Percentiles rank a stretch among this genome's conserved stretches.
phyloP scores from a whole-genome alignment of 1,140 invertebrate genomes.

The Formica exsecta region DNA sequence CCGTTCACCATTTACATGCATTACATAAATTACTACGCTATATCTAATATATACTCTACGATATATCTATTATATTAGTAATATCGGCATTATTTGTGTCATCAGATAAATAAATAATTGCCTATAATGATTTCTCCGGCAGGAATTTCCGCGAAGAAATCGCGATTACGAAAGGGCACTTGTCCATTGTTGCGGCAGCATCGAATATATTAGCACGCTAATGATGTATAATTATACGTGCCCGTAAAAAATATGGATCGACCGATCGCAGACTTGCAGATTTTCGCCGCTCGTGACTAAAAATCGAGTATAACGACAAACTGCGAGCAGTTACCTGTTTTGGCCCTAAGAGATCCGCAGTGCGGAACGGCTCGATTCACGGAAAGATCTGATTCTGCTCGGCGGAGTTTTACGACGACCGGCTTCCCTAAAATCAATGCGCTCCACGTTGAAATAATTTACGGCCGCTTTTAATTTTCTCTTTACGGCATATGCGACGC shows the following conservation, averaged over 20 bases:
- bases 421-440: slow-evolving; percentile 58
- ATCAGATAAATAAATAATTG: slow-evolving; percentile 38
- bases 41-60: neutral
- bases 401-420: slow-evolving; percentile 66
- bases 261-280: slow-evolving; percentile 12
- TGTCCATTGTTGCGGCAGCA: slow-evolving; percentile 35
- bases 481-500: slow-evolving; percentile 34
- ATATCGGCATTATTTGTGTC: slow-evolving; percentile 26
- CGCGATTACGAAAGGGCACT: slow-evolving; percentile 40
- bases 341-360: neutral
- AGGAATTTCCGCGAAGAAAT: slow-evolving; percentile 21
- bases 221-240: slow-evolving; percentile 48
- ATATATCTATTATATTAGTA: slow-evolving; percentile 21
- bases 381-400: slow-evolving; percentile 66
- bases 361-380: slow-evolving; percentile 46
- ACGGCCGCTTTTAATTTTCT: slow-evolving; percentile 44
- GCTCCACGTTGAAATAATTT: slow-evolving; percentile 66
- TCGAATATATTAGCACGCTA: slow-evolving; percentile 27
- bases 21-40: slow-evolving; percentile 3
- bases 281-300: slow-evolving; percentile 44
- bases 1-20: too few species aligned
- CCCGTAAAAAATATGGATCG: slow-evolving; percentile 40
- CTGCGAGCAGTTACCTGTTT: slow-evolving; percentile 62
- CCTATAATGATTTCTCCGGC: neutral
- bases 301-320: slow-evolving; percentile 33